Conservation (phyloP, 2,797 vertebrate species). For the Mastacembelus armatus region DNA sequence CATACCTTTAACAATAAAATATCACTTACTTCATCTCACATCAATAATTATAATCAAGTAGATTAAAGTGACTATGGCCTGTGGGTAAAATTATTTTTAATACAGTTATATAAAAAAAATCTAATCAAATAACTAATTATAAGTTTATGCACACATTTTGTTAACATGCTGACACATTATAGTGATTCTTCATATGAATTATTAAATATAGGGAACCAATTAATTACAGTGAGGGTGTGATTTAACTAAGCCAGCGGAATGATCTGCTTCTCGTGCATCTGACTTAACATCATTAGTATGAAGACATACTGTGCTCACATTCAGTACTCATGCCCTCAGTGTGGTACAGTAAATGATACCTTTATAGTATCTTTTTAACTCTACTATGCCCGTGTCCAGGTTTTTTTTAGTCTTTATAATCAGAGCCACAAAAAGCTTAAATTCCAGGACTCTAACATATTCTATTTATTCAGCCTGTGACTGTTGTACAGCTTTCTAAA, state of each 20-base stretch:
- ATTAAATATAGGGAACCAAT: slow-evolving; percentile 27
- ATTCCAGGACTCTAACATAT: slow-evolving; percentile 43
- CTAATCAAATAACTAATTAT: slow-evolving; percentile 16
- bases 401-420: slow-evolving; percentile 32
- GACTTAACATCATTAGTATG: slow-evolving; percentile 29
- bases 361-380: slow-evolving; percentile 35
- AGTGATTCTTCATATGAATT: slow-evolving; percentile 45
- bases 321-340: slow-evolving; percentile 12
- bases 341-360: slow-evolving; percentile 15
- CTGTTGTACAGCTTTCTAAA: slow-evolving; percentile 54
- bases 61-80: background rate
- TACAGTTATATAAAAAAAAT: slow-evolving; percentile 14
- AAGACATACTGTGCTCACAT: slow-evolving; percentile 16
- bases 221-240: slow-evolving; percentile 21
- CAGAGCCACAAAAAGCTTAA: slow-evolving; percentile 35
- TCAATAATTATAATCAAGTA: too few species aligned
- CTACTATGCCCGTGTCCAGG: background rate
- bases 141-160: slow-evolving; percentile 29
- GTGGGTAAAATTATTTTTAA: slow-evolving; percentile 20
- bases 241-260: slow-evolving; percentile 21
- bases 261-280: slow-evolving; percentile 20
- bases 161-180: slow-evolving; percentile 27
- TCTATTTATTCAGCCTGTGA: slow-evolving; percentile 45
- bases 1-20: too few species aligned
- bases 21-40: too few species aligned